Conservation (phyloP, 2,888 invertebrate species). For the Teleogryllus oceanicus region DNA sequence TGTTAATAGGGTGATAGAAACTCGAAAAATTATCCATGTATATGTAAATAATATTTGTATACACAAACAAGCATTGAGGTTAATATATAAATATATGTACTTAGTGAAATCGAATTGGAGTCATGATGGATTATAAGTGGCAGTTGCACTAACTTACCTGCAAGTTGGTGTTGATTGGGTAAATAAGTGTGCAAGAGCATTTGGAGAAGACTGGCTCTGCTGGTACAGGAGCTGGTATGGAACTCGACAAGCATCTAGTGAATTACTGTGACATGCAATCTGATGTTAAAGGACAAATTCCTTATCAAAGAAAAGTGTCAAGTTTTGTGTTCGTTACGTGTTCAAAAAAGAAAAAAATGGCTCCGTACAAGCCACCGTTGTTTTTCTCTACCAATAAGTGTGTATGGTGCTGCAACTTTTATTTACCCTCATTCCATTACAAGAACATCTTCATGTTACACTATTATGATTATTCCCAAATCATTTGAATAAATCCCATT, state of each 20-base stretch:
- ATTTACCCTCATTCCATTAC: constrained; percentile 3
- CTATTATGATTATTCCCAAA: constrained; percentile 18
- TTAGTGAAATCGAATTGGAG: neutral
- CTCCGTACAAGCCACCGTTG: constrained; percentile 21
- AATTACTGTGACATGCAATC: constrained; percentile 18
- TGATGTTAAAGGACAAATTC: constrained; percentile 11
- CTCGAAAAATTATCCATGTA: constrained; percentile 24
- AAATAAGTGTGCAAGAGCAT: neutral
- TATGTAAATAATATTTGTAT: constrained; percentile 28
- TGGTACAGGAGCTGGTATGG: constrained; percentile 8
- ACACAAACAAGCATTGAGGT: constrained; percentile 20
- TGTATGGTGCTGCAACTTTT: constrained; percentile 23
- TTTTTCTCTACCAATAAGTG: constrained; percentile 22
- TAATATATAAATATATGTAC: constrained; percentile 18
- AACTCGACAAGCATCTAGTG: constrained; percentile 1
- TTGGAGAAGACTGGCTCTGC: neutral
- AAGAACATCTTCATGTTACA: neutral
- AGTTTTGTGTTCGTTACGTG: constrained; percentile 27
- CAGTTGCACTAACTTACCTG: neutral
- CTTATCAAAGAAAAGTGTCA: constrained; percentile 21
- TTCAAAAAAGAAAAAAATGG: constrained; percentile 21
- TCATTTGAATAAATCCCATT: constrained; percentile 23
- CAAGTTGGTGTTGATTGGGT: neutral
- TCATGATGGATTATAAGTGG: neutral
- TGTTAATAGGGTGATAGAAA: constrained; percentile 26